Conservation (phyloP, 64 coral and sea anemone genomes). For the Catalaphyllia jardinei region DNA sequence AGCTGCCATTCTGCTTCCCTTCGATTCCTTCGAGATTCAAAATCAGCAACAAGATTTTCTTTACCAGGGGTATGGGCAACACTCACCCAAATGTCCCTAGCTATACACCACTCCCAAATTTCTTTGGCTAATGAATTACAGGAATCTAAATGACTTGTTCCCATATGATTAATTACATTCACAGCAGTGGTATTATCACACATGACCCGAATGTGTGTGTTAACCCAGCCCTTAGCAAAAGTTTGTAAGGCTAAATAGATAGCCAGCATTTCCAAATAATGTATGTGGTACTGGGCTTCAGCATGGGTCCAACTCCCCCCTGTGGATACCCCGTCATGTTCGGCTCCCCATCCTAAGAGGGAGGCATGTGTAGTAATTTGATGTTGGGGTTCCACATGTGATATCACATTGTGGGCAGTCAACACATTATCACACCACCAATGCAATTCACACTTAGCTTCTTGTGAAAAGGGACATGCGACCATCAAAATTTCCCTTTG, state of each 20-base stretch:
- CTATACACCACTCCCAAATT: slow-evolving; percentile 70
- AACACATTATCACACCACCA: background rate
- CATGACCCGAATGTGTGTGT: slow-evolving; percentile 51
- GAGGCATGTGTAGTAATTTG: slow-evolving; percentile 24
- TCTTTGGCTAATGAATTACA: slow-evolving; percentile 36
- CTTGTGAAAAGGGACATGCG: background rate
- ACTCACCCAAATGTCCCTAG: background rate
- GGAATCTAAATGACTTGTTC: slow-evolving; percentile 40
- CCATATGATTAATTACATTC: slow-evolving; percentile 54
- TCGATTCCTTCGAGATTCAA: slow-evolving; percentile 10
- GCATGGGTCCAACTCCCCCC: slow-evolving; percentile 38
- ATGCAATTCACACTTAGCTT: slow-evolving; percentile 38
- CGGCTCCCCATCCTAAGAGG: background rate
- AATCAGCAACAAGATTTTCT: slow-evolving; percentile 36
- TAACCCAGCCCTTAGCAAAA: slow-evolving; percentile 5
- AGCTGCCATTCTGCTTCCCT: slow-evolving; percentile 21
- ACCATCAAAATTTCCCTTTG: background rate
- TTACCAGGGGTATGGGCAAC: slow-evolving; percentile 46
- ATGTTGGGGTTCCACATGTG: background rate
- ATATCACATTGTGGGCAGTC: slow-evolving; percentile 12
- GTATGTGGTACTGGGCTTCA: slow-evolving; percentile 27
- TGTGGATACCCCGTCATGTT: slow-evolving; percentile 24
- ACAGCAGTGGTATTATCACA: slow-evolving; percentile 42
- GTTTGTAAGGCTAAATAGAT: slow-evolving; percentile 38
- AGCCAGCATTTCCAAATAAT: slow-evolving; percentile 47